Base-by-base conservation (phyloP, 2,888 invertebrate species). In the Pyrrhia umbra region DNA sequence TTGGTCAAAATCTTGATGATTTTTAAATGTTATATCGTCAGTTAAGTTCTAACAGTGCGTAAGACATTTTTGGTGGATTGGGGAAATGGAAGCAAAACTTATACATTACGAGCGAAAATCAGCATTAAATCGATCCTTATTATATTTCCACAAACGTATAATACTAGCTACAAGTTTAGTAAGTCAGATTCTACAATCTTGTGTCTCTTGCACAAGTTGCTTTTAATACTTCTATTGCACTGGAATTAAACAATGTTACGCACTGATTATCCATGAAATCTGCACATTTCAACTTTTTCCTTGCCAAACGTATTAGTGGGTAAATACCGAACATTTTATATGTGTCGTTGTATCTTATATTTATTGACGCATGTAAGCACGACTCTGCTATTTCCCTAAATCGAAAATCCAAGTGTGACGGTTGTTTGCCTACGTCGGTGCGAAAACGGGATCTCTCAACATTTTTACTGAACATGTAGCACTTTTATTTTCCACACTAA, bases 391-490 rank as follows among this genome's bases (percentile, higher is more conserved):
- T 81, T 75, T 70, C 74, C 76, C 68, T 74, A 78, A 80, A 82
- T 80, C 77, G 79, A 81, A 83, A 82, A 83, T 75, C 68, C 67
- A 64, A 75, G 68, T 66, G 68, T 74, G 75, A 68, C 68, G 68
- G 64, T 64, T 79, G 81, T 81, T 82, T 81, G 73, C 78, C 58
- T 74, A 78, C 75, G 64, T 72, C 68, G 72, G 54, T 66, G 52
- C 63, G 60, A 71, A 69, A 75, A 74, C 55, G 68, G 51, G 63
- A 62, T 66, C 56, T 18, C 42, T 49, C 56, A 54, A 57, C 58
- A 71, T 46, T 72, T 75, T 57, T 50, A 46, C 51, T 59, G 49
- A 60, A 59, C 62, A 63, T 58, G 74, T 69, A 61, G 58, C 49
- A 61, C 59, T 69, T 79, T 71, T 77, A 71, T 62, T 59, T 75